phyloP scores from a whole-genome alignment of 2,888 invertebrate species.

The Caenorhabditis becei region DNA sequence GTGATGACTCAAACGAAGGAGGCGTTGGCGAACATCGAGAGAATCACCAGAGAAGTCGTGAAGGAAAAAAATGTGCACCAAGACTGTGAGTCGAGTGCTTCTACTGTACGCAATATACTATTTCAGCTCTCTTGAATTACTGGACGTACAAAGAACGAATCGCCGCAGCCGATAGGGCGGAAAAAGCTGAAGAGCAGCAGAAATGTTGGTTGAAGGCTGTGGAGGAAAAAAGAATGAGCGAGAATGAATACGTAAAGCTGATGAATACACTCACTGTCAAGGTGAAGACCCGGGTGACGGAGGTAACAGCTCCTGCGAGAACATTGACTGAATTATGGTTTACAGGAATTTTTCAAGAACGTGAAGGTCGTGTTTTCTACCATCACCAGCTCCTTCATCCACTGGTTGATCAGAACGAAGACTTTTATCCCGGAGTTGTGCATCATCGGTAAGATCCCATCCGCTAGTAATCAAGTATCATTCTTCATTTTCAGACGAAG shows the following conservation, averaged over 20 bases:
- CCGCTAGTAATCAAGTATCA: not conserved
- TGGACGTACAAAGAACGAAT: not conserved
- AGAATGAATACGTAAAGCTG: too few species aligned
- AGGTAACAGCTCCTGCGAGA: too few species aligned
- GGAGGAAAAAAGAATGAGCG: too few species aligned
- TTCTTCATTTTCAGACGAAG: conserved; percentile 33
- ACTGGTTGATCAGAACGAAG: not conserved
- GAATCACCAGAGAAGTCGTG: not conserved
- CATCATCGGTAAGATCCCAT: not conserved
- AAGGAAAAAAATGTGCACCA: not conserved
- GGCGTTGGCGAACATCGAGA: conserved; percentile 21
- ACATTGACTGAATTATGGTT: not conserved
- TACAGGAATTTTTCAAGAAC: not conserved
- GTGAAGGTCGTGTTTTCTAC: conserved; percentile 1
- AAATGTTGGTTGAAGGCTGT: too few species aligned
- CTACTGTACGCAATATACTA: not conserved
- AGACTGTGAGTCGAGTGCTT: conserved; percentile 3
- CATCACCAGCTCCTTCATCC: not conserved
- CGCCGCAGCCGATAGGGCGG: not conserved
- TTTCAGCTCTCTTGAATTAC: conserved; percentile 24
- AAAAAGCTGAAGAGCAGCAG: not conserved
- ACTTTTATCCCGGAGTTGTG: not conserved
- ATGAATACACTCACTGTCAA: too few species aligned
- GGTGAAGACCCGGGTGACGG: too few species aligned
- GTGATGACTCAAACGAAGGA: conserved; percentile 34